Base-by-base conservation (phyloP, 2,888 invertebrate genomes). In the Phalera bucephala region DNA sequence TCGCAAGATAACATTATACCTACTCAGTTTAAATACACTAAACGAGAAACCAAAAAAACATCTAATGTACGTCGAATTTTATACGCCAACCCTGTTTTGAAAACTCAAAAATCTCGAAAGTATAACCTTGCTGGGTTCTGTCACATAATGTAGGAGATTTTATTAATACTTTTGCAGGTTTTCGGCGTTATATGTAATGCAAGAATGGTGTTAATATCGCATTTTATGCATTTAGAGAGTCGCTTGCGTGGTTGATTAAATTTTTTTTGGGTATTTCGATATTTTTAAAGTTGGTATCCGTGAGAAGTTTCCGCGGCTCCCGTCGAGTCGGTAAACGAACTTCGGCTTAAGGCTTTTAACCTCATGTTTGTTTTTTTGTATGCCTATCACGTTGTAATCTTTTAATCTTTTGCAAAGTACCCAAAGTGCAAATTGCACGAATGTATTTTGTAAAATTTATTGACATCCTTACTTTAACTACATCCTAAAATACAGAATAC, bases 121-220 rank as follows among this genome's bases (percentile, higher is more conserved):
- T 70, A 72, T 71, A 70, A 72, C 72, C 72, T 64, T 50, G 64
- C 57, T 52, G 49, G 62, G 56, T 52, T 55, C 73, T 76, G 80
- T 78, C 84, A 73, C 77, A 87, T 86, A 78, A 85, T 68, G 44
- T 80, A 51, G 55, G 57, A 49, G 48, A 66, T 73, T 84, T 86
- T 86, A 86, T 84, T 73, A 47, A 52, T 63, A 52, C 70, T 64
- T 76, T 76, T 64, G 63, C 67, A 58, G 60, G 64, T 72, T 79
- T 79, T 81, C 65, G 74, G 73, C 66, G 52, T 63, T 67, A 68
- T 69, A 60, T 17, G 75, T 80, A 82, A 84, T 82, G 80, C 74
- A 76, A 60, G 71, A 80, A 76, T 75, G 76, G 80, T 83, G 84
- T 85, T 83, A 81, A 80, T 76, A 76, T 69, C 69, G 68, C 71